Conservation (phyloP, 2,888 invertebrate species). For the Trilocha varians region DNA sequence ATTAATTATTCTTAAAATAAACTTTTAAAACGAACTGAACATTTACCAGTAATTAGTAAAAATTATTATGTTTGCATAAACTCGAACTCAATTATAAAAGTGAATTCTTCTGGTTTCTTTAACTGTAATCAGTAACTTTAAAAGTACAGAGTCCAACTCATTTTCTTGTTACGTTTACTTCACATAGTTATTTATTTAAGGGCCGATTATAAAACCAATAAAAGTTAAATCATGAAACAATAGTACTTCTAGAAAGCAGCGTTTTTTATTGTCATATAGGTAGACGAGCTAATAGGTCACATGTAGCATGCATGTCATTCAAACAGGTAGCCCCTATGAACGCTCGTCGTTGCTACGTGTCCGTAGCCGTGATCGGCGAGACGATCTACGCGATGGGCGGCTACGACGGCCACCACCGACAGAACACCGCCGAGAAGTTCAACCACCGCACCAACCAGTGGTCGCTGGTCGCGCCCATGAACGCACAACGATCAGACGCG, state of each 20-base stretch:
- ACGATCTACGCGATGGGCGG: slow-evolving; percentile 91
- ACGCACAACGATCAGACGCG: slow-evolving; percentile 90
- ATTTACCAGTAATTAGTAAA: no score
- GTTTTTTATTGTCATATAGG: no score
- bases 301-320: not conserved
- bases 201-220: no score
- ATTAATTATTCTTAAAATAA: no score
- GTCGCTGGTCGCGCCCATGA: slow-evolving; percentile 91
- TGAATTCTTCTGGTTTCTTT: no score
- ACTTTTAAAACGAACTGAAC: no score
- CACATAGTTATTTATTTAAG: not conserved
- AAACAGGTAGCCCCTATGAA: slow-evolving; percentile 88
- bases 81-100: no score
- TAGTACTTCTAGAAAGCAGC: not conserved
- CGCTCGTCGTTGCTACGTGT: slow-evolving; percentile 88
- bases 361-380: slow-evolving; percentile 83
- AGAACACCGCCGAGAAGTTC: slow-evolving; percentile 90
- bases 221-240: no score
- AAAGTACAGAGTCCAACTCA: no score
- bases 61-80: no score
- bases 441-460: slow-evolving; percentile 89
- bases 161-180: not conserved
- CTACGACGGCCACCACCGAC: slow-evolving; percentile 88
- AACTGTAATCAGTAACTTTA: no score
- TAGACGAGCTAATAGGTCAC: not conserved